Evolutionary conservation across 2,888 invertebrate genomes (phyloP).

Genomic region (Myopa tessellatipennis): DNA sequence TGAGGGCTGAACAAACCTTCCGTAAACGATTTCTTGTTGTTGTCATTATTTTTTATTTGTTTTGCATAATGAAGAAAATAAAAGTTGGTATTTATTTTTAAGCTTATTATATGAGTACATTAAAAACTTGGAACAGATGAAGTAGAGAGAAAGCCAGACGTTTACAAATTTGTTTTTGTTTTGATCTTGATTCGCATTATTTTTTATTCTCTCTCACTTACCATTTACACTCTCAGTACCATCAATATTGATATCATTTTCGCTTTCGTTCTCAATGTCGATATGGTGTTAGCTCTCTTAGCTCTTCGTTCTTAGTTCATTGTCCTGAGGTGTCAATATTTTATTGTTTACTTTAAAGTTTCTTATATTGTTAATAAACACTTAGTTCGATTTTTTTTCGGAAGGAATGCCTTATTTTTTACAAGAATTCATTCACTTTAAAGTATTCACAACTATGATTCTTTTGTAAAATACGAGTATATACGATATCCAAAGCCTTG

Average conservation of each 20-base stretch:
- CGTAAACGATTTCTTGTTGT: too few species aligned
- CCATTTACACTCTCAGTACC: not conserved
- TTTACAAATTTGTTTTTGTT: not conserved
- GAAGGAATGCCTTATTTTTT: not conserved
- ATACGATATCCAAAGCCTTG: too few species aligned
- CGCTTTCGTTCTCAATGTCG: not conserved
- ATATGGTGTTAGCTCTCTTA: not conserved
- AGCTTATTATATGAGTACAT: not conserved
- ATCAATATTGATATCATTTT: not conserved
- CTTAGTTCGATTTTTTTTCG: not conserved
- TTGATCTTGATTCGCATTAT: not conserved
- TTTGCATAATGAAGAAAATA: too few species aligned
- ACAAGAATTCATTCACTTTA: too few species aligned
- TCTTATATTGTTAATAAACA: not conserved
- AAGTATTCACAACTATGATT: too few species aligned
- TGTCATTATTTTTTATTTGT: too few species aligned
- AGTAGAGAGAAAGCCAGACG: not conserved
- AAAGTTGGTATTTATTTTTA: not conserved
- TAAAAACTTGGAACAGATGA: too few species aligned
- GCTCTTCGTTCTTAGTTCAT: not conserved
- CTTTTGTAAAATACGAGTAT: too few species aligned
- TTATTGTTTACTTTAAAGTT: not conserved
- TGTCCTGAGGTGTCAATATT: not conserved
- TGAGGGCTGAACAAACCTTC: too few species aligned
- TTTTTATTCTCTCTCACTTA: too few species aligned